Conservation (phyloP, 2,113 vertebrate genomes). For the Planiliza haematocheilus region DNA sequence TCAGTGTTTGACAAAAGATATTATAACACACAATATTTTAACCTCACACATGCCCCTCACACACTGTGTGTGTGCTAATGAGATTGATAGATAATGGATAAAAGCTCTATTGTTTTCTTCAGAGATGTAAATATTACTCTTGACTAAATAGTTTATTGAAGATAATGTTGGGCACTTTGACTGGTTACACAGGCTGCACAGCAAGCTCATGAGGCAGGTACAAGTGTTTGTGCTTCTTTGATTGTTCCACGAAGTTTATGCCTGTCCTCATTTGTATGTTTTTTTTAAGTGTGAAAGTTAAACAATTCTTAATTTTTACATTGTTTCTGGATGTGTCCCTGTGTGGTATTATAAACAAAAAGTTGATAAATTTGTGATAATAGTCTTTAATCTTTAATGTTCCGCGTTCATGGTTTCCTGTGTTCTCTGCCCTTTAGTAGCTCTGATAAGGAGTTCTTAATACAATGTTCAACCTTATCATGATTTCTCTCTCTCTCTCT, state of each 20-base stretch:
- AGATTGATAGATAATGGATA: slow-evolving; percentile 80
- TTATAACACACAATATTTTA: slow-evolving; percentile 4
- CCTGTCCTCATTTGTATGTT: slow-evolving; percentile 85
- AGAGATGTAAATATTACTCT: slow-evolving; percentile 62
- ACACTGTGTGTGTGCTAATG: slow-evolving; percentile 21
- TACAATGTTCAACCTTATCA: slow-evolving; percentile 91
- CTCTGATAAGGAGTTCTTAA: slow-evolving; percentile 85
- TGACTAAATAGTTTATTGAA: slow-evolving; percentile 70
- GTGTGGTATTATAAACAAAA: slow-evolving; percentile 9
- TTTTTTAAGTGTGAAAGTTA: slow-evolving; percentile 4
- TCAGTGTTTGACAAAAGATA: slow-evolving; percentile 41
- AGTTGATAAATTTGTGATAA: not conserved
- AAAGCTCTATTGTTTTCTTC: slow-evolving; percentile 57
- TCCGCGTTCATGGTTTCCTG: slow-evolving; percentile 34
- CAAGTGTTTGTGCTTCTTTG: slow-evolving; percentile 63
- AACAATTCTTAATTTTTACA: no score
- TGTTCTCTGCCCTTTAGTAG: slow-evolving; percentile 78
- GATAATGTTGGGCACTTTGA: slow-evolving; percentile 80
- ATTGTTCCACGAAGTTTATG: not conserved
- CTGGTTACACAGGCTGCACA: slow-evolving; percentile 75
- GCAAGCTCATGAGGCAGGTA: slow-evolving; percentile 71
- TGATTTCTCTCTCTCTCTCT: slow-evolving; percentile 45
- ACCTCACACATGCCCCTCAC: slow-evolving; percentile 1
- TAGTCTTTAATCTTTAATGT: slow-evolving; percentile 28
- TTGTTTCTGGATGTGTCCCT: not conserved